Percentiles rank a stretch among this genome's conserved stretches.
Evolutionary conservation across 37 sponge, comb jelly and placozoan genomes (phyloP).

Genomic region (Axinella damicornis): DNA sequence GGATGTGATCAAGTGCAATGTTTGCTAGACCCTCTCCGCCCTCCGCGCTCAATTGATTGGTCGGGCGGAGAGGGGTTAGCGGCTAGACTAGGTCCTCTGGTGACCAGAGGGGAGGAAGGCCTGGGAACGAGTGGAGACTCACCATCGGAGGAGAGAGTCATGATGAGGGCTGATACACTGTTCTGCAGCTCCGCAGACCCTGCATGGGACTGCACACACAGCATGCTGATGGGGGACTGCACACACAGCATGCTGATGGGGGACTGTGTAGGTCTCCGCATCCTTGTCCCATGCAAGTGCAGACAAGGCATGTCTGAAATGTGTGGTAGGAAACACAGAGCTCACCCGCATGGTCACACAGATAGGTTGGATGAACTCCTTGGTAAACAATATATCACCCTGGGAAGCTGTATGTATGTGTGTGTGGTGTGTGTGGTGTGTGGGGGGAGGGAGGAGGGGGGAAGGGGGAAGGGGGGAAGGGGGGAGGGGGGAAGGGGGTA

Average conservation of each 20-base stretch:
- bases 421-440: too few species aligned
- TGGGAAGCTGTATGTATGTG: conserved; percentile 51
- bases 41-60: too few species aligned
- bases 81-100: too few species aligned
- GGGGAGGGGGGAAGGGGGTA: too few species aligned
- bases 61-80: too few species aligned
- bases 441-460: not conserved
- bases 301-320: not conserved
- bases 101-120: too few species aligned
- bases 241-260: too few species aligned
- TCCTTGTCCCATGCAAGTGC: not conserved
- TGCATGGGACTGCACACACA: conserved; percentile 35
- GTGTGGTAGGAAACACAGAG: too few species aligned
- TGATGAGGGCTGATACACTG: conserved; percentile 43
- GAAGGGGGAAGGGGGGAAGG: too few species aligned
- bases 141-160: conserved; percentile 77
- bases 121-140: not conserved
- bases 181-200: conserved; percentile 38
- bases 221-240: not conserved
- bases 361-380: conserved; percentile 53
- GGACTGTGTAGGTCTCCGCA: not conserved
- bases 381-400: conserved; percentile 54
- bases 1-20: too few species aligned
- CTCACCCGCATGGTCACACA: conserved; percentile 71
- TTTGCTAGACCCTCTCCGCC: too few species aligned